Evolutionary conservation across 2,113 vertebrate genomes (phyloP).

Genomic region (Rhegmatorhina hoffmannsi): DNA sequence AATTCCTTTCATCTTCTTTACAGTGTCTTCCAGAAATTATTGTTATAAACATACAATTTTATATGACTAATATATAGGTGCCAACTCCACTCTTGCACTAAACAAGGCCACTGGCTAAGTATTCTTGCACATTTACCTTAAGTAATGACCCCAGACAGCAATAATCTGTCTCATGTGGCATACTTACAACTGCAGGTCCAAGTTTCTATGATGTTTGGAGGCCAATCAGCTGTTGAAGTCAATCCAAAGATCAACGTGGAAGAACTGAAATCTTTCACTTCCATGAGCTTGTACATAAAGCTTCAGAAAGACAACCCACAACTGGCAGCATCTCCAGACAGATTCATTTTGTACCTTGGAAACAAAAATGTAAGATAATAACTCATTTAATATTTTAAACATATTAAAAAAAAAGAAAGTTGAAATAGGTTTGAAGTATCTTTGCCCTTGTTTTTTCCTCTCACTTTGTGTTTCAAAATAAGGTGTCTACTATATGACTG

Average conservation of each 20-base stretch:
- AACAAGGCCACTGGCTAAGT: not conserved
- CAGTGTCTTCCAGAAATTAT: not conserved
- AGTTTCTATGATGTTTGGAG: slow-evolving; percentile 96
- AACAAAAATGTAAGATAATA: slow-evolving; percentile 85
- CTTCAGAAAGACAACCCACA: slow-evolving; percentile 78
- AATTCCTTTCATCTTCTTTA: not conserved
- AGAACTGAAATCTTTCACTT: slow-evolving; percentile 90
- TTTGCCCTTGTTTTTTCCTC: not conserved
- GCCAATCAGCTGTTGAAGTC: slow-evolving; percentile 90
- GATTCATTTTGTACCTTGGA: slow-evolving; percentile 93
- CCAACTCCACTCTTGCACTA: not conserved
- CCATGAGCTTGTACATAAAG: slow-evolving; percentile 90
- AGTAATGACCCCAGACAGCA: not conserved
- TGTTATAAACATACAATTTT: not conserved
- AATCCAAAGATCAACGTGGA: slow-evolving; percentile 85
- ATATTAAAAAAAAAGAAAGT: not conserved
- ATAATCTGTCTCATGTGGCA: not conserved
- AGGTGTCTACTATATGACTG: not conserved
- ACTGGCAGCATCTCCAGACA: slow-evolving; percentile 80
- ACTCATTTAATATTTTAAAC: not conserved
- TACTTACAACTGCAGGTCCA: slow-evolving; percentile 82
- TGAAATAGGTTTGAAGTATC: not conserved
- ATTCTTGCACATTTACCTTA: not conserved
- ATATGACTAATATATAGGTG: not conserved
- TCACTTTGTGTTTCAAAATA: not conserved